Base-by-base conservation (phyloP, 2,888 invertebrate genomes). In the Agriopis aurantiaria region DNA sequence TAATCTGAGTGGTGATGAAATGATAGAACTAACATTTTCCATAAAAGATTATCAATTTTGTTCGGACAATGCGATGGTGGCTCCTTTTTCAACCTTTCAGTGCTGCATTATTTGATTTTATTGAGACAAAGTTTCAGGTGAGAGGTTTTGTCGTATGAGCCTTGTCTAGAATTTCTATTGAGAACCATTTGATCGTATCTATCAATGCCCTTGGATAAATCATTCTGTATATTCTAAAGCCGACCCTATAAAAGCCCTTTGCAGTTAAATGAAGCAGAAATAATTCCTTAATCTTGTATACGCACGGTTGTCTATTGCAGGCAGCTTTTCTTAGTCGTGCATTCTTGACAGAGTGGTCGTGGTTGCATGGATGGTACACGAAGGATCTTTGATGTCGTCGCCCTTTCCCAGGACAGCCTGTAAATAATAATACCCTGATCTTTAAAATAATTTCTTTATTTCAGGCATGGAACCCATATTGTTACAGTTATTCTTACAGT, bases 201-300 rank as follows among this genome's bases (percentile, higher is more conserved):
- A 62, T 46, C 68, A 52, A 56, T 60, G 53, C 46, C 14, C 23
- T 55, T 48, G 66, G 65, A 73, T 76, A 71, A 73, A 74, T 73
- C 68, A 71, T 66, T 68, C 56, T 68, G 71, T 73, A 45, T 72
- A 61, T 65, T 65, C 46, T 65, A 61, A 57, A 69, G 65, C 57
- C 65, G 57, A 43, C 57, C 63, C 57, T 49, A 48, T 68, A 66
- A 72, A 69, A 71, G 68, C 68, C 71, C 69, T 72, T 69, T 69
- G 63, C 69, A 69, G 74, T 74, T 68, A 71, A 75, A 74, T 75
- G 74, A 75, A 74, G 72, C 66, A 61, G 71, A 51, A 72, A 61
- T 74, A 74, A 75, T 72, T 33, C 67, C 57, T 60, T 72, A 72
- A 74, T 71, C 63, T 68, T 63, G 68, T 52, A 46, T 70, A 75